Percentiles rank a stretch among this genome's conserved stretches.
Evolutionary conservation across 2,113 vertebrate species (phyloP).

Genomic region (Lonchura striata): DNA sequence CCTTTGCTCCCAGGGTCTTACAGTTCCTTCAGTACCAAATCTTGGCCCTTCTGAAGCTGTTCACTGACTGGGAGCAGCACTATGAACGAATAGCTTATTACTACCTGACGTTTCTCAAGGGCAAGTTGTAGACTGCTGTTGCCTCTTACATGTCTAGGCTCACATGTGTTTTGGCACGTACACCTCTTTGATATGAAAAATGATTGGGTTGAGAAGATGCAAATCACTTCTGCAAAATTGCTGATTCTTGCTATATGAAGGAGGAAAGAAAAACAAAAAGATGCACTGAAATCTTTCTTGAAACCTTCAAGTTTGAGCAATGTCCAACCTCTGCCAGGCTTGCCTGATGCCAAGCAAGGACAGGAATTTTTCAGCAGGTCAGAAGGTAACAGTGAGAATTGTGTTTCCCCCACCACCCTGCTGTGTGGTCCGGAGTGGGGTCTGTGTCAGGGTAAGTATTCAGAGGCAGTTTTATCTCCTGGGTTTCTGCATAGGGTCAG

Average conservation of each 20-base stretch:
- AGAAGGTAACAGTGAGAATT: not conserved
- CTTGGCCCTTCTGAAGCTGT: not conserved
- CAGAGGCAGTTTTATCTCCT: not conserved
- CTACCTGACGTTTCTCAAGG: not conserved
- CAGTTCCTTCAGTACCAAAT: not conserved
- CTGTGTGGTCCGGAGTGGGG: not conserved
- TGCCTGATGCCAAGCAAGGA: not conserved
- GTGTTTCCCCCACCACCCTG: not conserved
- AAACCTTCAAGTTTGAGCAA: not conserved
- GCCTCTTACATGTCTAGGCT: not conserved
- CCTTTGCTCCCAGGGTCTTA: not conserved
- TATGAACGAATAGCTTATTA: not conserved
- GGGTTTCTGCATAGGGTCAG: not conserved
- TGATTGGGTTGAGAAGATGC: slow-evolving; percentile 1
- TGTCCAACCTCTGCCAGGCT: not conserved
- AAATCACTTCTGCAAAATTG: slow-evolving; percentile 25
- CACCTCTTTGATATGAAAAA: slow-evolving; percentile 25
- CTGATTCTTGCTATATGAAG: slow-evolving; percentile 14
- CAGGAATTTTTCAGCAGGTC: not conserved
- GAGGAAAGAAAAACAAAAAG: not conserved
- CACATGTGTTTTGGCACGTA: slow-evolving; percentile 23
- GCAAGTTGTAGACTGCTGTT: not conserved
- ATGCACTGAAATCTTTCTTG: not conserved
- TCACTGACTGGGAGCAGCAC: not conserved
- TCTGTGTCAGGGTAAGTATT: not conserved